Evolutionary conservation across 2,888 invertebrate genomes (phyloP).

Genomic region (Lomographa bimaculata): DNA sequence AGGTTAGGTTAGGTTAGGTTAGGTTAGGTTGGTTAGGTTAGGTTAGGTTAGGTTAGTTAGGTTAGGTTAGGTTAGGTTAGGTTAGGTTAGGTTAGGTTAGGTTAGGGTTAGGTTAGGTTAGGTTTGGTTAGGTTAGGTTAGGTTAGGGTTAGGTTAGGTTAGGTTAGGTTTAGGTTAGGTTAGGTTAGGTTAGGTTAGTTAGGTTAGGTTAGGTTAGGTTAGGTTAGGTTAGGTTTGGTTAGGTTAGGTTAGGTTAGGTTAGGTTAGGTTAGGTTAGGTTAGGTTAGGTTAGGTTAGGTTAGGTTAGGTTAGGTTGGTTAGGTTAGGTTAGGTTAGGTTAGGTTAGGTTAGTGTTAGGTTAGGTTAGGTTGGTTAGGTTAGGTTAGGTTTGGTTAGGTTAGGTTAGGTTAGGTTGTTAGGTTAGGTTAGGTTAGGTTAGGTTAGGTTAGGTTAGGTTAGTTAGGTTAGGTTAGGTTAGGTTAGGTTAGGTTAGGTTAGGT

Average conservation of each 20-base stretch:
- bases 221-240: slow-evolving; percentile 11
- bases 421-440: slow-evolving; percentile 12
- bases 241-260: slow-evolving; percentile 10
- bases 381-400: too few relatives aligned
- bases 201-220: slow-evolving; percentile 21
- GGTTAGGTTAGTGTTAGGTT: too few relatives aligned
- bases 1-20: slow-evolving; percentile 20
- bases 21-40: too few relatives aligned
- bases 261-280: slow-evolving; percentile 12
- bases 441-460: slow-evolving; percentile 11
- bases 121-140: slow-evolving; percentile 19
- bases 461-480: slow-evolving; percentile 11
- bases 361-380: too few relatives aligned
- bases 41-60: too few relatives aligned
- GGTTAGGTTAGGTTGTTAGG: too few relatives aligned
- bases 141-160: too few relatives aligned
- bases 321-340: too few relatives aligned
- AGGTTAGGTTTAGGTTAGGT: too few relatives aligned
- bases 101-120: slow-evolving; percentile 11
- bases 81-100: slow-evolving; percentile 19
- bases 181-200: slow-evolving; percentile 17
- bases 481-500: too few relatives aligned
- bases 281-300: slow-evolving; percentile 13
- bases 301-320: too few relatives aligned
- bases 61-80: slow-evolving; percentile 22